phyloP scores from a whole-genome alignment of 2,113 vertebrate species.

The Grus americana region DNA sequence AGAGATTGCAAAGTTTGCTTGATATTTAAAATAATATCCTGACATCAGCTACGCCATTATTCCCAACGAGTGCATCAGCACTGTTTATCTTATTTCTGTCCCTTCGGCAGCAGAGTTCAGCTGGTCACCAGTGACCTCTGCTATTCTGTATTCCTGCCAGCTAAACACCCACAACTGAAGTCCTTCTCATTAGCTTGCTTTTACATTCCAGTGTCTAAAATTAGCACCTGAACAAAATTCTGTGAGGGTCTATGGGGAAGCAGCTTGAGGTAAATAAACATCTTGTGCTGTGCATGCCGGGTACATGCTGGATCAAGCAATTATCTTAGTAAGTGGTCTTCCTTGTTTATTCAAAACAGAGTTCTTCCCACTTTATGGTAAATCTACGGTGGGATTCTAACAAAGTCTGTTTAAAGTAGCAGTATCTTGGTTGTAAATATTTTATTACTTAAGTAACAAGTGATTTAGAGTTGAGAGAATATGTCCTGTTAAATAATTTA shows the following conservation, averaged over 20 bases:
- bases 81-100: slow-evolving; percentile 13
- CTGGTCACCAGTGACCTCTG: slow-evolving; percentile 33
- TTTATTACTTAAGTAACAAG: neutral
- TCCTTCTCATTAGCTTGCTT: slow-evolving; percentile 27
- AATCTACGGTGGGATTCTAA: neutral
- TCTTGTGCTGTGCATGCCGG: neutral
- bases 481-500: neutral
- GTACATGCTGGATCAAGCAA: neutral
- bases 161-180: neutral
- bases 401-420: neutral
- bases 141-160: neutral
- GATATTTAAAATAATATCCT: slow-evolving; percentile 59
- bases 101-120: slow-evolving; percentile 9
- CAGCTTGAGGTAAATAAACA: neutral
- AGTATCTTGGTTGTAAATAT: neutral
- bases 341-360: neutral
- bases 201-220: neutral
- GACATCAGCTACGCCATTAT: slow-evolving; percentile 12
- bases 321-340: neutral
- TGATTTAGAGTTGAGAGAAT: neutral
- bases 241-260: neutral
- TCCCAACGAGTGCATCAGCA: slow-evolving; percentile 2
- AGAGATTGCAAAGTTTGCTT: neutral
- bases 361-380: neutral
- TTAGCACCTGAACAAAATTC: neutral